A percentile compares a stretch with the other conserved stretches of the same genome.
phyloP scores from a whole-genome alignment of 2,888 invertebrate species.

The Cryptophagus acutangulus region DNA sequence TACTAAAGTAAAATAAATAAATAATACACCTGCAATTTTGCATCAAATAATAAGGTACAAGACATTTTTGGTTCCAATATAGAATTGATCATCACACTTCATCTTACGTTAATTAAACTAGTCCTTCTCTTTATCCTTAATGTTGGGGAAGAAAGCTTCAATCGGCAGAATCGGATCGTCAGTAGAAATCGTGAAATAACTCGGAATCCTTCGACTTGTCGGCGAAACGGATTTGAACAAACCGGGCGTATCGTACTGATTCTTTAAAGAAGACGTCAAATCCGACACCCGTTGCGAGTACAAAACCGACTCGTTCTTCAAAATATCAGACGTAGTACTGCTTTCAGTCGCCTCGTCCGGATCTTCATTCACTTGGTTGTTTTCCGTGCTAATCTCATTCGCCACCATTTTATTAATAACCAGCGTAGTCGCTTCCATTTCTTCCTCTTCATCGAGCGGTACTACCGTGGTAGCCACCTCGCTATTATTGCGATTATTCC shows the following conservation, averaged over 20 bases:
- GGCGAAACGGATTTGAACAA: constrained; percentile 64
- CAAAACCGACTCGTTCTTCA: constrained; percentile 48
- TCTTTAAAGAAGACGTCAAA: constrained; percentile 67
- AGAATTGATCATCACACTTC: no score
- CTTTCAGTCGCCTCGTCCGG: constrained; percentile 30
- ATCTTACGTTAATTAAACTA: no score
- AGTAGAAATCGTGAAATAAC: constrained; percentile 69
- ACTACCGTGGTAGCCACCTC: constrained; percentile 17
- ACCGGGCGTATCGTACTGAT: constrained; percentile 66
- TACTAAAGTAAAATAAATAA: no score
- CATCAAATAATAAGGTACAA: constrained; percentile 2
- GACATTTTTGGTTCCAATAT: not conserved
- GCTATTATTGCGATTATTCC: constrained; percentile 28
- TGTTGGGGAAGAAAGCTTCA: constrained; percentile 73
- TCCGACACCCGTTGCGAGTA: constrained; percentile 68
- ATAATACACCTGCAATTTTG: constrained; percentile 2
- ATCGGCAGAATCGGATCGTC: constrained; percentile 77
- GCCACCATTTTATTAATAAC: constrained; percentile 11
- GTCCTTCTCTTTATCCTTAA: constrained; percentile 47
- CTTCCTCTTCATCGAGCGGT: constrained; percentile 17
- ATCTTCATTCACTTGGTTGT: no score
- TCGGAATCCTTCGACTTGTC: constrained; percentile 59
- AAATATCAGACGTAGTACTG: constrained; percentile 37
- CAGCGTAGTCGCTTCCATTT: constrained; percentile 16
- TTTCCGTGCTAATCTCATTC: constrained; percentile 19